These are phyloP conservation scores for Cryptops parisi DNA, from an alignment of 2,888 invertebrate genomes.

Conservation along the genomic window DNA sequence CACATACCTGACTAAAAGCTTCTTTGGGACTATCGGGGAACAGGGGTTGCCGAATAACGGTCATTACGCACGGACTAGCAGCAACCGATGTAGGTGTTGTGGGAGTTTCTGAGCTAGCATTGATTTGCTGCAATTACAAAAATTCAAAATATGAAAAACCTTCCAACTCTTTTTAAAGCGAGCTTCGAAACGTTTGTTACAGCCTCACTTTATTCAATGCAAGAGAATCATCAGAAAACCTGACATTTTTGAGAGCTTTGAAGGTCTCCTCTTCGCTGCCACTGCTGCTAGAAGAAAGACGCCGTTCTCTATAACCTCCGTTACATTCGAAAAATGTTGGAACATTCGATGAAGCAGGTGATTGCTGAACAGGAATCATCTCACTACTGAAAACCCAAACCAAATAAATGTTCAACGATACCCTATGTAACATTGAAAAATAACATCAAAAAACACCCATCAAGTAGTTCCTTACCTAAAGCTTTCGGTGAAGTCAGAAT, in stretches of 20 bases:
- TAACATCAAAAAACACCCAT: too few relatives aligned
- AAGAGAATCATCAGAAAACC: not conserved
- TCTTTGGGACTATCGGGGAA: conserved; percentile 13
- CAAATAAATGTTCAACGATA: too few relatives aligned
- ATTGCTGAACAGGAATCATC: conserved; percentile 4
- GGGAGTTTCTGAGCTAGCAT: too few relatives aligned
- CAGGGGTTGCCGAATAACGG: conserved; percentile 11
- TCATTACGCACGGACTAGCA: not conserved
- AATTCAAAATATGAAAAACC: not conserved
- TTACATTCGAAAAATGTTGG: conserved; percentile 6
- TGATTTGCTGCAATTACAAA: too few relatives aligned
- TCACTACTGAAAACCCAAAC: not conserved
- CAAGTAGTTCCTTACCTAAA: too few relatives aligned
- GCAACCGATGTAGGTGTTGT: not conserved
- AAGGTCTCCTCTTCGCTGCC: conserved; percentile 1
- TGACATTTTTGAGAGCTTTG: not conserved
- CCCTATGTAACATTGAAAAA: too few relatives aligned
- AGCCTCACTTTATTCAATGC: too few relatives aligned
- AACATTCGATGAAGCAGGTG: not conserved
- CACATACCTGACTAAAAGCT: conserved; percentile 13
- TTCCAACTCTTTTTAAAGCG: not conserved
- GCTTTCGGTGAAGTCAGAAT: too few relatives aligned
- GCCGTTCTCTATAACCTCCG: not conserved
- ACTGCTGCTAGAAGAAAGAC: conserved; percentile 4
- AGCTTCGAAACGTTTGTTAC: too few relatives aligned